These are phyloP conservation scores for Leptocoma aspasia DNA, from an alignment of 2,113 vertebrate genomes.

Conservation along the genomic window DNA sequence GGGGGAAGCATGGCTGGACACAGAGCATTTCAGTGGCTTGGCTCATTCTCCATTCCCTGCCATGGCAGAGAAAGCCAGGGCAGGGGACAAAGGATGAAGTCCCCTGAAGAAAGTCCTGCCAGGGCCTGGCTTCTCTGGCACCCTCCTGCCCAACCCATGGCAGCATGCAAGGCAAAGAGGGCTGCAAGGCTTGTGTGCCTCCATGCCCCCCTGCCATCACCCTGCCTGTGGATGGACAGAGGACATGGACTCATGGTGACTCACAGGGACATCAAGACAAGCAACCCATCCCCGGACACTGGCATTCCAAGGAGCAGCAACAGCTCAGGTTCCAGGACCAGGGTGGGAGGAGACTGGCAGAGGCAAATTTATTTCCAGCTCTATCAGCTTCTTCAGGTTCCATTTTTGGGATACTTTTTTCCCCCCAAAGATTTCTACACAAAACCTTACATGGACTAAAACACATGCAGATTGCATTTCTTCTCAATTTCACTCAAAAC, in stretches of 20 bases:
- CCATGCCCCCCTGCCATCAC: not conserved
- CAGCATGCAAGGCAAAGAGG: not conserved
- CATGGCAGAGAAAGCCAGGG: not conserved
- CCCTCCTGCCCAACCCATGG: not conserved
- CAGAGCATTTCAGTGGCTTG: not conserved
- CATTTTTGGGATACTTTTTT: not conserved
- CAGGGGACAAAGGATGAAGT: rapidly evolving
- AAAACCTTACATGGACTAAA: not conserved
- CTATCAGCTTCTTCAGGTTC: not conserved
- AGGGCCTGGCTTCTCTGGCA: not conserved
- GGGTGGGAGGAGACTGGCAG: not conserved
- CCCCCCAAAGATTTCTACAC: not conserved
- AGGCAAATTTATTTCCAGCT: not conserved
- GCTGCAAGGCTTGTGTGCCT: not conserved
- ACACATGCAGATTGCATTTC: not conserved
- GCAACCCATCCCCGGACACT: rapidly evolving
- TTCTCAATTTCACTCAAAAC: not conserved
- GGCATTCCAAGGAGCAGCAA: not conserved
- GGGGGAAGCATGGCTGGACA: not conserved
- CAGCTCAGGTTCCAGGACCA: not conserved
- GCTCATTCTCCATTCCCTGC: not conserved
- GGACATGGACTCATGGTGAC: rapidly evolving
- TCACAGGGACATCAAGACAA: not conserved
- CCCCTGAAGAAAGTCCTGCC: not conserved
- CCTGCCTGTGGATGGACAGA: not conserved